Evolutionary conservation across 2,113 vertebrate genomes (phyloP).

Genomic region (Toxostoma redivivum): DNA sequence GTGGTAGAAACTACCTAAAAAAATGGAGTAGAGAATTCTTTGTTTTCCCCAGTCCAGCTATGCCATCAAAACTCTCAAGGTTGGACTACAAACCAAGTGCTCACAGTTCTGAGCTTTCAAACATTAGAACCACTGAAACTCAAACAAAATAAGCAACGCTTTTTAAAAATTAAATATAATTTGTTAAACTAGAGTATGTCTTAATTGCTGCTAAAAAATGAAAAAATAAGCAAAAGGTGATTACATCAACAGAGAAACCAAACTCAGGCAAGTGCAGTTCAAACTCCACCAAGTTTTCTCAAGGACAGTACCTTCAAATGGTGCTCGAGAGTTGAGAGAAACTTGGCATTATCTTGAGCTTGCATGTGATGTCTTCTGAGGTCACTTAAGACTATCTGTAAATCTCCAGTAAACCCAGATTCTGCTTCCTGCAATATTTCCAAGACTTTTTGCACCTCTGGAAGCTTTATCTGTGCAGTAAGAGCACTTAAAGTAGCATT

Average conservation of each 20-base stretch:
- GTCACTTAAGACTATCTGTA: slow-evolving; percentile 74
- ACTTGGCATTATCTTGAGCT: slow-evolving; percentile 80
- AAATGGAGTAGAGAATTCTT: neutral
- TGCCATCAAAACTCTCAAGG: neutral
- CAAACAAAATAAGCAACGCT: neutral
- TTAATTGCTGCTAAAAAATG: neutral
- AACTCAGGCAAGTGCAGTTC: neutral
- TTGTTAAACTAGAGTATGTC: neutral
- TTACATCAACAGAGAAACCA: neutral
- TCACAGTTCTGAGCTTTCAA: neutral
- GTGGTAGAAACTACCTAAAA: neutral
- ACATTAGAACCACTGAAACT: neutral
- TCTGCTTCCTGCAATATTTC: slow-evolving; percentile 74
- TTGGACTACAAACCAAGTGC: neutral
- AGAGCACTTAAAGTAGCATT: slow-evolving; percentile 76
- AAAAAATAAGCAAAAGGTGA: neutral
- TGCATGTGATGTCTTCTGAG: slow-evolving; percentile 79
- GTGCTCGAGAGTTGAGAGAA: slow-evolving; percentile 83
- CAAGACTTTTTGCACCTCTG: slow-evolving; percentile 79
- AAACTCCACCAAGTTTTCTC: neutral
- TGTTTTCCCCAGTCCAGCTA: neutral
- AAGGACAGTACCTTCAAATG: slow-evolving; percentile 82
- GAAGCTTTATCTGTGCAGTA: slow-evolving; percentile 80
- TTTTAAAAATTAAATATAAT: neutral
- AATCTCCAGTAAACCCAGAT: slow-evolving; percentile 63